phyloP scores from a whole-genome alignment of 2,888 invertebrate genomes.

The Arge pagana region DNA sequence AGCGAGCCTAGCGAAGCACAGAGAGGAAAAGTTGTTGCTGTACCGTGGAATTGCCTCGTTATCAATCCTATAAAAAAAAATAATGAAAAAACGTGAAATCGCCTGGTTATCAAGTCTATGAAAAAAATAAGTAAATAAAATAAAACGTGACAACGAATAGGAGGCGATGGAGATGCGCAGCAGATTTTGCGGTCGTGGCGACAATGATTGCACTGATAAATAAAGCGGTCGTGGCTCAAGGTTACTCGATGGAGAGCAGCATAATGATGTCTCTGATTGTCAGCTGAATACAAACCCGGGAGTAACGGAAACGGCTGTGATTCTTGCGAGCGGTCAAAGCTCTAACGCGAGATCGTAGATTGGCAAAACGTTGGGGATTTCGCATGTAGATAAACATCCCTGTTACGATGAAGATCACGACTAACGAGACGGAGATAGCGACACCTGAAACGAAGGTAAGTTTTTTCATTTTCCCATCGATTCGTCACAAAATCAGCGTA shows the following conservation, averaged over 20 bases:
- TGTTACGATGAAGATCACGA: conserved; percentile 31
- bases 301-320: conserved; percentile 44
- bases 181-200: too few species aligned
- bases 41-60: too few species aligned
- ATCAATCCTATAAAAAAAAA: too few species aligned
- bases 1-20: too few species aligned
- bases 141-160: background rate
- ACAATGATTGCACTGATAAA: background rate
- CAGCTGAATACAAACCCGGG: conserved; percentile 38
- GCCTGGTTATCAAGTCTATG: too few species aligned
- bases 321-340: conserved; percentile 33
- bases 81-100: too few species aligned
- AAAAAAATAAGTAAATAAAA: background rate
- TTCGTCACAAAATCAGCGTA: background rate
- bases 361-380: conserved; percentile 36
- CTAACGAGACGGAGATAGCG: conserved; percentile 27
- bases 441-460: conserved; percentile 23
- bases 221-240: background rate
- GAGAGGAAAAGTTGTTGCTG: too few species aligned
- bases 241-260: background rate
- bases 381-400: conserved; percentile 37
- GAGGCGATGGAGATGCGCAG: too few species aligned
- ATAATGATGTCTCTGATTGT: background rate
- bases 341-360: conserved; percentile 34
- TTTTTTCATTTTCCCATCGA: background rate